Evolutionary conservation across 2,888 invertebrate genomes (phyloP).

Genomic region (Cloeon dipterum): DNA sequence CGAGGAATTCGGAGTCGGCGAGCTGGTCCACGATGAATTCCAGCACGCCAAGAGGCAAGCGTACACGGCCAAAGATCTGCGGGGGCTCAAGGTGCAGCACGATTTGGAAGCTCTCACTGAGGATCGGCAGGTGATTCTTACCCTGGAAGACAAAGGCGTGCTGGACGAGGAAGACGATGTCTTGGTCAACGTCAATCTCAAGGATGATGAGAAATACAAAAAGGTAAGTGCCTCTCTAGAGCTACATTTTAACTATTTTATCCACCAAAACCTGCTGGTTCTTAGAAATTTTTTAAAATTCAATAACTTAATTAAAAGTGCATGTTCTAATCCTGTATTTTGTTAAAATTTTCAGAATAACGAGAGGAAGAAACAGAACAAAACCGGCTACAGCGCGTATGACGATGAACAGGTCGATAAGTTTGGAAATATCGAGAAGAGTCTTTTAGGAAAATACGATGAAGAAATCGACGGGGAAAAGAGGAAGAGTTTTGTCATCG

Average conservation of each 20-base stretch:
- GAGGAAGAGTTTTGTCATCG: conserved; percentile 47
- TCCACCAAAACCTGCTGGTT: too few relatives aligned
- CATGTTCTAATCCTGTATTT: conserved; percentile 3
- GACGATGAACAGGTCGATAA: conserved; percentile 44
- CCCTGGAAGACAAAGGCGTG: conserved; percentile 79
- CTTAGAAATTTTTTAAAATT: background rate
- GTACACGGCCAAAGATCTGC: conserved; percentile 47
- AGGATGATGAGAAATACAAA: conserved; percentile 63
- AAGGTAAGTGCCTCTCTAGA: conserved; percentile 28
- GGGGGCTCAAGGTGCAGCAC: conserved; percentile 72
- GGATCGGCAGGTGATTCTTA: conserved; percentile 68
- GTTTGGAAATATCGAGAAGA: conserved; percentile 25
- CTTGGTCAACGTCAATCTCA: conserved; percentile 73
- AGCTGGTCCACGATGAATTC: conserved; percentile 59
- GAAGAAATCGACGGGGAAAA: conserved; percentile 63
- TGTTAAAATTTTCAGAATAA: conserved; percentile 33
- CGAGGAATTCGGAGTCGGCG: conserved; percentile 74
- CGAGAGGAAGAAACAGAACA: conserved; percentile 60
- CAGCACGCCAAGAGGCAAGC: conserved; percentile 28
- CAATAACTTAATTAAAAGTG: background rate
- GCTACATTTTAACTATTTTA: background rate
- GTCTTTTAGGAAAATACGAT: conserved; percentile 78
- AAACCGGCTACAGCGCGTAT: conserved; percentile 57
- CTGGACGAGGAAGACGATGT: conserved; percentile 78
- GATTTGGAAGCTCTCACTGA: conserved; percentile 42